Evolutionary conservation across 2,113 vertebrate genomes (phyloP).

Genomic region (Murina feae): DNA sequence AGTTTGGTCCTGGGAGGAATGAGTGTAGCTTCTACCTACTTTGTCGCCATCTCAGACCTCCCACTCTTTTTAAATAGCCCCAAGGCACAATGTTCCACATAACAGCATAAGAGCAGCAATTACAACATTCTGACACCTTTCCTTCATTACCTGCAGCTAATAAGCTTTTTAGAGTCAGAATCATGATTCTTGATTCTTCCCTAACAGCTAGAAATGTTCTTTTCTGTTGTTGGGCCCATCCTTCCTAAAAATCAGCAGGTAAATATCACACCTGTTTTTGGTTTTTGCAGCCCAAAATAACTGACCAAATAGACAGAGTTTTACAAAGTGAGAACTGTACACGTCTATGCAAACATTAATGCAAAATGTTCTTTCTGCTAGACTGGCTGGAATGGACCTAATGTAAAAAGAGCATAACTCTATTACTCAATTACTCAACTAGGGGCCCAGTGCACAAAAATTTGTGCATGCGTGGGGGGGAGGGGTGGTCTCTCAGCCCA

Average conservation of each 20-base stretch:
- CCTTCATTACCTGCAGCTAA: conserved; percentile 49
- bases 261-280: conserved; percentile 28
- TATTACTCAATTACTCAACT: no score
- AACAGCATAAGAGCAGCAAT: conserved; percentile 20
- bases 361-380: conserved; percentile 68
- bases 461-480: no score
- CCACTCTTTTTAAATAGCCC: conserved; percentile 58
- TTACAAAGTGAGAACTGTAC: conserved; percentile 40
- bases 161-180: conserved; percentile 10
- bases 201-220: background rate
- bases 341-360: conserved; percentile 58
- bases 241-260: background rate
- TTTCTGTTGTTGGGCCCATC: background rate
- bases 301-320: conserved; percentile 36
- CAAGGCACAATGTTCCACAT: conserved; percentile 30
- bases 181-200: background rate
- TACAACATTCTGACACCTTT: background rate
- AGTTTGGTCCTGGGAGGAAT: background rate
- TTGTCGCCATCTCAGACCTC: background rate
- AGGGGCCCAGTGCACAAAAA: no score
- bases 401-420: conserved; percentile 59
- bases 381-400: conserved; percentile 48
- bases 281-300: conserved; percentile 34
- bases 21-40: background rate
- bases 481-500: no score